A percentile compares a stretch with the other conserved stretches of the same genome.
These are phyloP conservation scores for Epizoanthus rinbou DNA, from an alignment of 92 coral and sea anemone genomes.

Conservation along the genomic window DNA sequence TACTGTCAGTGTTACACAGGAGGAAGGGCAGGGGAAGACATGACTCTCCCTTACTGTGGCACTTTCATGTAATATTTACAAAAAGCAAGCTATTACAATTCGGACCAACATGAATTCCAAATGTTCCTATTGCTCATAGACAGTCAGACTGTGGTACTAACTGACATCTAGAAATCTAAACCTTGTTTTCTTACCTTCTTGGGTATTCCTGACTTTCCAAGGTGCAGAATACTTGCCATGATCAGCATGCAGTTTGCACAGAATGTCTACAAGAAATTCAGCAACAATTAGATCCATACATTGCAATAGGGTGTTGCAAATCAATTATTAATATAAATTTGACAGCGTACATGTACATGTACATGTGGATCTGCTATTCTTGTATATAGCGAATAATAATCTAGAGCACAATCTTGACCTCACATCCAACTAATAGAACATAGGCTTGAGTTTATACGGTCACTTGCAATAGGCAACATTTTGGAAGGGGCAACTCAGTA, in stretches of 20 bases:
- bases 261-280: slow-evolving; percentile 64
- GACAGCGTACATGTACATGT: background rate
- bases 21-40: too few species aligned
- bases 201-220: slow-evolving; percentile 96
- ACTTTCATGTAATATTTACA: too few species aligned
- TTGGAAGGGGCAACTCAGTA: too few species aligned
- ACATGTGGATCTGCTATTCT: too few species aligned
- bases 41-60: too few species aligned
- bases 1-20: too few species aligned
- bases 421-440: too few species aligned
- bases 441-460: too few species aligned
- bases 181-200: slow-evolving; percentile 75
- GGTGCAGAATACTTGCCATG: slow-evolving; percentile 97
- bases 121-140: background rate
- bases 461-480: too few species aligned
- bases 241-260: slow-evolving; percentile 98
- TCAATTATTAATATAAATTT: background rate
- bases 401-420: background rate
- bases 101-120: too few species aligned
- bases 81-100: too few species aligned
- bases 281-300: background rate
- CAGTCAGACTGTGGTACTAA: background rate
- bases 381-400: too few species aligned
- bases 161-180: background rate
- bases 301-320: background rate